Evolutionary conservation across 2,888 invertebrate species (phyloP).

Genomic region (Diploptera punctata): DNA sequence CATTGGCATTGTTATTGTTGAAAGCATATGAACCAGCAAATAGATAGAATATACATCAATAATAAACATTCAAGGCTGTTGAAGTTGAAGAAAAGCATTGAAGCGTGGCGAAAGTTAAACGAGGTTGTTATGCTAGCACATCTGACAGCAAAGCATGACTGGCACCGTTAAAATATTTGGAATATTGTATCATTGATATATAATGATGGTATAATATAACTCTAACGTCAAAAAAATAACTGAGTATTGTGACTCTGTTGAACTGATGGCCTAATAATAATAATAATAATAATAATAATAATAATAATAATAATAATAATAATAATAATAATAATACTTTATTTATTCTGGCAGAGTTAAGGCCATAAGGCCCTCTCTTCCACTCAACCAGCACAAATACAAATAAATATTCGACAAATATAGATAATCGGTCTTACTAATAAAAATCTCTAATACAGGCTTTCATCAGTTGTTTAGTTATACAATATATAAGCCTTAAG

Average conservation of each 20-base stretch:
- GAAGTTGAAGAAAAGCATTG: neutral
- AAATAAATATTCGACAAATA: no score
- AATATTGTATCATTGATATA: neutral
- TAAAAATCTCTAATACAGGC: no score
- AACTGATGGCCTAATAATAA: no score
- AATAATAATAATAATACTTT: slow-evolving; percentile 10
- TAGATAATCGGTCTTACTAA: no score
- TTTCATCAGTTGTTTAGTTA: no score
- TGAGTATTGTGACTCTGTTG: no score
- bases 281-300: no score
- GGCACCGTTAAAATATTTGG: neutral
- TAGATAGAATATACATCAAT: neutral
- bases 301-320: slow-evolving; percentile 13
- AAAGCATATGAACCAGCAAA: neutral
- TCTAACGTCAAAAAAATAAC: no score
- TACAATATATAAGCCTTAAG: no score
- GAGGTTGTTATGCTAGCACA: neutral
- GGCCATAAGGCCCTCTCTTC: no score
- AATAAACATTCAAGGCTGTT: neutral
- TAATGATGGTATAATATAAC: neutral
- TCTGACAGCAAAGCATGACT: neutral
- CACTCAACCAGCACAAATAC: no score
- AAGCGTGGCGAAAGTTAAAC: neutral
- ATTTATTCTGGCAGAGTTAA: no score
- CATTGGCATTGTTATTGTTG: neutral